Evolutionary conservation across 92 coral and sea anemone species (phyloP), one percentile per base, ranked within the genome.

Genomic region (Paramuricea clavata): DNA sequence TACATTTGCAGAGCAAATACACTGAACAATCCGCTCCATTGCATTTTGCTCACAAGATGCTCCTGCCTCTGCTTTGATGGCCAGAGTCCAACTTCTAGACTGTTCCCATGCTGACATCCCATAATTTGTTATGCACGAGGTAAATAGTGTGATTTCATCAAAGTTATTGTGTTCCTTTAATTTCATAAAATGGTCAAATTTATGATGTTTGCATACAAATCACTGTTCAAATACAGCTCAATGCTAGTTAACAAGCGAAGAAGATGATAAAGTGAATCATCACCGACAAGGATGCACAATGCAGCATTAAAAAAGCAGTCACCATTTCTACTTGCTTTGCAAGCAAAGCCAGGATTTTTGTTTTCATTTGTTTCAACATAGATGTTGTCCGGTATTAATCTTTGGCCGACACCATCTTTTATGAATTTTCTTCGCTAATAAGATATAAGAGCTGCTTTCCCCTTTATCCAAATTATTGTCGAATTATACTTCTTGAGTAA

Each of bases 301-400:
- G 81, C 82, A 36, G 89, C 80, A 56, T 88, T 91, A 64, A 26
- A 88, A 33, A 88, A 81, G 49, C 86, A 87, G 60, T 87, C 81
- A 28, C 88, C 92, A 85, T 85, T 83, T 35, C 31, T 75, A 22
- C 61, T 87, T 47, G 87, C 43, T 72, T 80, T 61, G 61, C 86
- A 85, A 33, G 92, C 91, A 47, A 42, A 74, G 22, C 23, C 17
- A 7, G 56, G 28, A 27, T 73, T 73, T 54, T 54, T 21, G 19
- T 21, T 19, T 54, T 21, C 62, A 47, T 47, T 8, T 6, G 54
- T 2, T 2, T 2, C 2, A 2, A 2, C 4, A 2, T 2, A 47
- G 23, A 57, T 57, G 26, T 82, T 79, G 17, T 82, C 87, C 1
- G 87, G 87, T 10, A 69, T 31, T n/a, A 82, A 64, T 41, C 43